phyloP scores from a whole-genome alignment of 2,113 vertebrate species.

The Pseudorhombus dupliciocellatus region DNA sequence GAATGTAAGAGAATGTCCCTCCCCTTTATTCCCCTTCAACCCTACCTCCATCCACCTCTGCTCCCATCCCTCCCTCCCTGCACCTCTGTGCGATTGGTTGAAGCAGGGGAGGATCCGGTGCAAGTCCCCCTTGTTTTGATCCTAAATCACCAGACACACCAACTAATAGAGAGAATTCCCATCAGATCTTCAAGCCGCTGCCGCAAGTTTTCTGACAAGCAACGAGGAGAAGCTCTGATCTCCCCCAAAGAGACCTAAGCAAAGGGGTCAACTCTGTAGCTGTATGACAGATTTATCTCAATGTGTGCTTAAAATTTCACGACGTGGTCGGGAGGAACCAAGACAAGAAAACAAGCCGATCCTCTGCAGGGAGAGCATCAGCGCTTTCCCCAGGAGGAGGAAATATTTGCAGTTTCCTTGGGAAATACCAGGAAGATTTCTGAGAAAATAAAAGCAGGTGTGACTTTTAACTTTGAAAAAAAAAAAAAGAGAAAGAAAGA shows the following conservation, averaged over 20 bases:
- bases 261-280: too few species aligned
- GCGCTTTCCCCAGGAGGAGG: neutral
- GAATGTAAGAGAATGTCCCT: conserved; percentile 41
- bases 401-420: neutral
- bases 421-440: neutral
- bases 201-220: too few species aligned
- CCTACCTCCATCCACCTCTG: conserved; percentile 1
- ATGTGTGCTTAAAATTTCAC: neutral
- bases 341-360: neutral
- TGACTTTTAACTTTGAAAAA: neutral
- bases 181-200: neutral
- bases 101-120: neutral
- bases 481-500: neutral
- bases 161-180: neutral
- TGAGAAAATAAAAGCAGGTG: neutral
- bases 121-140: neutral
- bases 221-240: neutral
- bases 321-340: neutral
- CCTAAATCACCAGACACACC: neutral
- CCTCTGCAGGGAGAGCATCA: too few species aligned
- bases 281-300: too few species aligned
- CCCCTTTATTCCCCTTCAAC: neutral
- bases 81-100: conserved; percentile 1
- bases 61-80: neutral
- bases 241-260: neutral